Evolutionary conservation across 2,797 vertebrate species (phyloP).

Genomic region (Octomys mimax): DNA sequence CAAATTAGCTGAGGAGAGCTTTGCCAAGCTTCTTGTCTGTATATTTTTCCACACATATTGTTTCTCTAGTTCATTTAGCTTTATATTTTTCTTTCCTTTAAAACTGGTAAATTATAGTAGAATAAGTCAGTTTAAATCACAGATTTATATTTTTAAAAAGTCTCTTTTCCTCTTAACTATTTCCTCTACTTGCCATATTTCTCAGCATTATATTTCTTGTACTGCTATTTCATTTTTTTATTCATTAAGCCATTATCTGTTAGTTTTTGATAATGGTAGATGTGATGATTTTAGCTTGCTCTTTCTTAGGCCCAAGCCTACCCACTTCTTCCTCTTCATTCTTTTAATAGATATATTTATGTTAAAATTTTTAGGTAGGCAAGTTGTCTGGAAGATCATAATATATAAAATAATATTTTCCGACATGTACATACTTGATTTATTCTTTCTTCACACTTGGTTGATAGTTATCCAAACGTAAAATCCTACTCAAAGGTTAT

Average conservation of each 20-base stretch:
- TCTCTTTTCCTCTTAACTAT: not conserved
- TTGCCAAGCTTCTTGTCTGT: not conserved
- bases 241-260: not conserved
- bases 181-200: not conserved
- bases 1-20: not conserved
- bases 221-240: not conserved
- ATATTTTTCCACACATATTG: not conserved
- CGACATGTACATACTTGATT: not conserved
- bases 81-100: slow-evolving; percentile 29
- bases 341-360: not conserved
- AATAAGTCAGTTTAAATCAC: not conserved
- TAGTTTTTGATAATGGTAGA: not conserved
- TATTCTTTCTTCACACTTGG: not conserved
- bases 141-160: not conserved
- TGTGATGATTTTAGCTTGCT: not conserved
- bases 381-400: not conserved
- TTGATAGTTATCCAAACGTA: not conserved
- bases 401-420: not conserved
- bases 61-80: slow-evolving; percentile 13
- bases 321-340: not conserved
- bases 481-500: not conserved
- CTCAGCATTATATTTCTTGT: not conserved
- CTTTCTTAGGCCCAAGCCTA: not conserved
- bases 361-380: not conserved
- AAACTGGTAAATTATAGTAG: not conserved